phyloP scores from a whole-genome alignment of 2,888 invertebrate species.

The Parnassius apollo region DNA sequence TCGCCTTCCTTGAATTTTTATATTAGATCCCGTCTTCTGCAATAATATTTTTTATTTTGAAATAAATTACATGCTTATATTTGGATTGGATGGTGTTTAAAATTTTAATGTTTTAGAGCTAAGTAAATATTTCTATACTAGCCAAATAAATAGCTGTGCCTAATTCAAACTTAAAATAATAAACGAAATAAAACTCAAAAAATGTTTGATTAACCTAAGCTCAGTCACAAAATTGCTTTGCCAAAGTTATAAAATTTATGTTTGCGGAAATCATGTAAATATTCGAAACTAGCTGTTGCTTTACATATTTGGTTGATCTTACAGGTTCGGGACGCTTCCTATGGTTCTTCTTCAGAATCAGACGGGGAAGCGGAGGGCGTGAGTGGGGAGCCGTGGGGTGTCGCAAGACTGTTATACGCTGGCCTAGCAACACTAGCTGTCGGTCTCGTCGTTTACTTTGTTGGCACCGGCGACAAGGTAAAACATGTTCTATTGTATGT shows the following conservation, averaged over 20 bases:
- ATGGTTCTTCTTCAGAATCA: constrained; percentile 86
- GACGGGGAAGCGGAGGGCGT: constrained; percentile 85
- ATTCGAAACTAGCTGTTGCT: background rate
- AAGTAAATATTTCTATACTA: background rate
- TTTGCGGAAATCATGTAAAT: background rate
- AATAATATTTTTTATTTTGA: too few relatives aligned
- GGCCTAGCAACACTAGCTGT: constrained; percentile 91
- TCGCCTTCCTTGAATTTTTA: too few relatives aligned
- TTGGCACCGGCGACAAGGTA: constrained; percentile 93
- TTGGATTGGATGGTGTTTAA: too few relatives aligned
- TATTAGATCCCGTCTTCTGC: too few relatives aligned
- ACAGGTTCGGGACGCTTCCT: constrained; percentile 93
- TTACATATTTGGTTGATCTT: constrained; percentile 23
- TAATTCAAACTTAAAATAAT: background rate
- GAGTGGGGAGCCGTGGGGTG: constrained; percentile 88
- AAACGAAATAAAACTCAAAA: too few relatives aligned
- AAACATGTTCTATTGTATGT: constrained; percentile 1
- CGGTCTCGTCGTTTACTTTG: constrained; percentile 93
- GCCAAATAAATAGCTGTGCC: constrained; percentile 3
- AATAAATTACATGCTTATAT: too few relatives aligned
- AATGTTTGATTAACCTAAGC: too few relatives aligned
- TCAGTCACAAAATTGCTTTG: background rate
- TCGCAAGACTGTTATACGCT: constrained; percentile 91
- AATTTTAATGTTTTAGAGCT: too few relatives aligned
- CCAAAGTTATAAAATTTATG: constrained; percentile 5